phyloP scores from a whole-genome alignment of 2,797 vertebrate species.

The Margarornis squamiger region DNA sequence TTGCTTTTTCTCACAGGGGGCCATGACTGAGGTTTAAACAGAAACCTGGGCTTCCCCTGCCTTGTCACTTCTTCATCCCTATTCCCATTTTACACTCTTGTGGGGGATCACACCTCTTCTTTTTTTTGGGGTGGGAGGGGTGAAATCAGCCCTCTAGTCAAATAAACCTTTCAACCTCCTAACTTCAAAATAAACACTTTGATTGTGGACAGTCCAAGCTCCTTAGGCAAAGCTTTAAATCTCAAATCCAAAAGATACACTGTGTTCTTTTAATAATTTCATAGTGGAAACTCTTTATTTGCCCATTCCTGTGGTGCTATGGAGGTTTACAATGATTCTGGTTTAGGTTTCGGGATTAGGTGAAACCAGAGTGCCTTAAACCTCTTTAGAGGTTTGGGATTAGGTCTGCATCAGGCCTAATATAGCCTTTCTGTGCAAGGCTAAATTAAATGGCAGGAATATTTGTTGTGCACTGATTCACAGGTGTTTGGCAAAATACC shows the following conservation, averaged over 20 bases:
- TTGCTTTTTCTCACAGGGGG: neutral
- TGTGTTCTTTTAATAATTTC: conserved; percentile 87
- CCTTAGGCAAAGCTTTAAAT: conserved; percentile 81
- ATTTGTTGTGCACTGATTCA: conserved; percentile 71
- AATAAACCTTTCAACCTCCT: conserved; percentile 65
- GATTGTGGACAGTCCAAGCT: conserved; percentile 77
- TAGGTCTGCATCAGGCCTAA: conserved; percentile 80
- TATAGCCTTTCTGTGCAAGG: conserved; percentile 77
- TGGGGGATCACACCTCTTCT: neutral
- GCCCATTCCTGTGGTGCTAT: conserved; percentile 86
- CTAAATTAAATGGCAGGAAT: conserved; percentile 81
- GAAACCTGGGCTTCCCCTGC: neutral
- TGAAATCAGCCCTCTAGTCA: conserved; percentile 18
- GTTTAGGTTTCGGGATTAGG: conserved; percentile 94
- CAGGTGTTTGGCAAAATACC: conserved; percentile 81
- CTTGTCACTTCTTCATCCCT: neutral
- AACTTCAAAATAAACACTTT: conserved; percentile 78
- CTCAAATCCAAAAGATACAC: conserved; percentile 88
- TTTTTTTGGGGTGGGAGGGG: neutral
- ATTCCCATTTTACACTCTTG: neutral
- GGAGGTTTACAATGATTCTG: conserved; percentile 86
- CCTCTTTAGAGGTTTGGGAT: conserved; percentile 91
- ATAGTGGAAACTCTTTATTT: conserved; percentile 86
- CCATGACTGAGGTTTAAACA: neutral
- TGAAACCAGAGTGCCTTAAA: conserved; percentile 98